These are phyloP conservation scores for Folsomia candida DNA, from an alignment of 2,888 invertebrate genomes.

Conservation along the genomic window DNA sequence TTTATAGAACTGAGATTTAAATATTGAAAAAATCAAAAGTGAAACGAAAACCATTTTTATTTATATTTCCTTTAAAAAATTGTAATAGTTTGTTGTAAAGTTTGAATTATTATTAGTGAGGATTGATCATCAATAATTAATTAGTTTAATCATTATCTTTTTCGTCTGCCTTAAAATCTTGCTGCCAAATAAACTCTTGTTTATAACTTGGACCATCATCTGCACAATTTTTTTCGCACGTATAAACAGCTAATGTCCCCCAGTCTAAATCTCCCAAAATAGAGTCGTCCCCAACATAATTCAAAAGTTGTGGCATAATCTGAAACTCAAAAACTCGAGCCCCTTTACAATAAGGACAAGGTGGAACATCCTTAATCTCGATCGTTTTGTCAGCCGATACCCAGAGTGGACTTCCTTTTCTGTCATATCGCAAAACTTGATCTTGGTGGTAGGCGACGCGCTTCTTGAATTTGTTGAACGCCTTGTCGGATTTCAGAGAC, in stretches of 20 bases:
- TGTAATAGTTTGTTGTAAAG: no score
- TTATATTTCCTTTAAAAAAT: no score
- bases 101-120: no score
- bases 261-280: constrained; percentile 73
- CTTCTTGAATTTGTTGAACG: constrained; percentile 74
- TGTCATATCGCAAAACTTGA: constrained; percentile 78
- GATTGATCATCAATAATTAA: no score
- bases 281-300: constrained; percentile 65
- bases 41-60: no score
- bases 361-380: constrained; percentile 62
- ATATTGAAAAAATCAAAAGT: neutral
- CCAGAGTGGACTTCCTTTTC: constrained; percentile 78
- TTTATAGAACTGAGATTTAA: neutral
- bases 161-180: constrained; percentile 61
- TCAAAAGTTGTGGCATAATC: constrained; percentile 79
- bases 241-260: constrained; percentile 83
- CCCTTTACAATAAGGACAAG: constrained; percentile 71
- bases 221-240: constrained; percentile 75
- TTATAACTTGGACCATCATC: constrained; percentile 65
- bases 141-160: constrained; percentile 20
- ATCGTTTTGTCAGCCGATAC: constrained; percentile 65
- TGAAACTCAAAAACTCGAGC: constrained; percentile 85
- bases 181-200: constrained; percentile 77
- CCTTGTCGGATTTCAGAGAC: constrained; percentile 67
- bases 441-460: constrained; percentile 69